Base-by-base conservation (phyloP, 2,113 vertebrate species). In the Tautogolabrus adspersus region DNA sequence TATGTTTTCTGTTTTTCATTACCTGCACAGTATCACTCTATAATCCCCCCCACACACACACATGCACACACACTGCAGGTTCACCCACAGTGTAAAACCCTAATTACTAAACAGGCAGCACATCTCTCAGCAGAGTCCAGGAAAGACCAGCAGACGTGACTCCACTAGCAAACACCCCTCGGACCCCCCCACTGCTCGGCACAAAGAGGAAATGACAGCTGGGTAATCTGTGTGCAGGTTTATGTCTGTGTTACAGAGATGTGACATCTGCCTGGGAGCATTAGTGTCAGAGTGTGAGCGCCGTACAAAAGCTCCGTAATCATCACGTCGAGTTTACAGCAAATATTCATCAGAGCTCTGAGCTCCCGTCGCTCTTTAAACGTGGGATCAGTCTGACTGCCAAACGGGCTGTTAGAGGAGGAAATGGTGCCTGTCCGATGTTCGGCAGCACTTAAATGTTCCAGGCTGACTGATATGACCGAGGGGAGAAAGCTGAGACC, bases 181-280 rank as follows among this genome's bases (percentile, higher is more conserved):
- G n/a, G 66, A 38, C 26, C 60, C 1, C 15, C 3, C 49, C 40
- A 19, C 13, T 16, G 40, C 46, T 65, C 34, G 1, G 44, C 59
- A 65, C 22, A 67, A 60, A 67, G 71, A 76, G 60, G 66, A 63
- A 63, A 59, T 66, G 71, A 57, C 79, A 83, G 65, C 46, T 63
- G 18, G n/a, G 73, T 83, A 60, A 80, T 85, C 60, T 83, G 68
- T 70, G 18, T 34, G 67, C 81, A 88, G 77, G 71, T 81, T 83
- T 68, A 67, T 63, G 68, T 72, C 75, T 83, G 64, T 64, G 66
- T 80, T 70, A 63, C 69, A 72, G 16, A 70, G 77, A 75, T 75
- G 57, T 68, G 75, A 79, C 81, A 86, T 73, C 75, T 84, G 81
- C 40, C 86, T 70, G n/a, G n/a, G 75, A 66, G 75, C 40, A 74